Conservation (phyloP, 2,888 invertebrate genomes). For the Drosophila kokeensis region DNA sequence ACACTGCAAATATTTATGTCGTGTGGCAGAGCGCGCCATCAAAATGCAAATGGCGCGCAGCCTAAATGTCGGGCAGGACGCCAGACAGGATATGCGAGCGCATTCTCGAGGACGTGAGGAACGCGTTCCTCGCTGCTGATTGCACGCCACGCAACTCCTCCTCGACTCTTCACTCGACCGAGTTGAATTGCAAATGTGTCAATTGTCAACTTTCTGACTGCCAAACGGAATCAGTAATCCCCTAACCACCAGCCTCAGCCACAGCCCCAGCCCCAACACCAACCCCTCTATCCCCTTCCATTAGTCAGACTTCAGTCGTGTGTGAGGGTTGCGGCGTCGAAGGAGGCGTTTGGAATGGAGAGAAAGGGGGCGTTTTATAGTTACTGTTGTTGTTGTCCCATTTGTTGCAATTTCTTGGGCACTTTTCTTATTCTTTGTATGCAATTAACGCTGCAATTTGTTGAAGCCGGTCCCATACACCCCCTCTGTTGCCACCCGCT, state of each 20-base stretch:
- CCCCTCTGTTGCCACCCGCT: not conserved
- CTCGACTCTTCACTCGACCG: constrained; percentile 50
- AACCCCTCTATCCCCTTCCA: not conserved
- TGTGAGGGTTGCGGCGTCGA: not conserved
- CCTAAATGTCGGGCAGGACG: constrained; percentile 62
- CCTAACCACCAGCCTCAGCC: not conserved
- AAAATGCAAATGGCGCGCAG: constrained; percentile 73
- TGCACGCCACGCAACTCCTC: constrained; percentile 34
- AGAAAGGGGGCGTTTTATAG: not conserved
- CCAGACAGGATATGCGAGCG: constrained; percentile 11
- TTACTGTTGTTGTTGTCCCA: constrained; percentile 48
- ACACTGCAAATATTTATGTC: constrained; percentile 81
- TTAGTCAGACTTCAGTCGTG: constrained; percentile 21
- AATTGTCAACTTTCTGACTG: constrained; percentile 77
- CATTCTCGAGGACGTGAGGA: constrained; percentile 33
- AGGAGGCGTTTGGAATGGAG: not conserved
- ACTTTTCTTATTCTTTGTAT: constrained; percentile 76
- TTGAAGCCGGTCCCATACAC: constrained; percentile 12
- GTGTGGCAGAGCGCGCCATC: constrained; percentile 57
- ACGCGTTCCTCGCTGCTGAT: constrained; percentile 50
- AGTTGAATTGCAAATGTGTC: constrained; percentile 80
- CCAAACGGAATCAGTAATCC: constrained; percentile 56
- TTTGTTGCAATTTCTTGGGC: constrained; percentile 75
- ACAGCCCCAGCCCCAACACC: not conserved
- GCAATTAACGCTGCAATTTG: constrained; percentile 79